Evolutionary conservation across 2,113 vertebrate genomes (phyloP).

Genomic region (Indicator maculatus): DNA sequence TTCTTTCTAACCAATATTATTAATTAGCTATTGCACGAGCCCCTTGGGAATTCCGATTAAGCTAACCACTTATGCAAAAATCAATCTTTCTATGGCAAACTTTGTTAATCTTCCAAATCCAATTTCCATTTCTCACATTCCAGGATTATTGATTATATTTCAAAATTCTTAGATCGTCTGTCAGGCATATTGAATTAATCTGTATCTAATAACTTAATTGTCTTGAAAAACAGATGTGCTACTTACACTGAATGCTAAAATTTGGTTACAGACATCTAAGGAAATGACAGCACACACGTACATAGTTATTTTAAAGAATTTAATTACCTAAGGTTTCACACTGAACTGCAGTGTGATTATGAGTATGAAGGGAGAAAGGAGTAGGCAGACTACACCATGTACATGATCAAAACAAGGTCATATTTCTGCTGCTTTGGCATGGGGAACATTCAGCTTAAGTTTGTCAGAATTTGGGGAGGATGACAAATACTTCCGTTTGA

Average conservation of each 20-base stretch:
- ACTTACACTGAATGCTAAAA: conserved; percentile 64
- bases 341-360: neutral
- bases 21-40: neutral
- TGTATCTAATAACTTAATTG: conserved; percentile 76
- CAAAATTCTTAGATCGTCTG: conserved; percentile 64
- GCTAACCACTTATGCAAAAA: conserved; percentile 41
- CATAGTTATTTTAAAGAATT: conserved; percentile 40
- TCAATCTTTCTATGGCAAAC: conserved; percentile 53
- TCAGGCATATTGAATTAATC: conserved; percentile 68
- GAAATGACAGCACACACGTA: conserved; percentile 35
- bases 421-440: neutral
- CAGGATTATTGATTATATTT: conserved; percentile 73
- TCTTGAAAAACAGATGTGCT: conserved; percentile 74
- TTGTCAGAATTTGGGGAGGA: neutral
- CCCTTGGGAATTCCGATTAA: conserved; percentile 21
- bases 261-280: conserved; percentile 65
- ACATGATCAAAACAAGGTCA: neutral
- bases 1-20: conserved; percentile 7
- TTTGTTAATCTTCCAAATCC: conserved; percentile 69
- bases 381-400: rapidly evolving
- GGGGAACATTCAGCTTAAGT: neutral
- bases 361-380: neutral
- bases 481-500: neutral
- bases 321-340: conserved; percentile 11
- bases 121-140: conserved; percentile 71